Conservation (phyloP, 2,888 invertebrate species). For the Macroteleia sp. region DNA sequence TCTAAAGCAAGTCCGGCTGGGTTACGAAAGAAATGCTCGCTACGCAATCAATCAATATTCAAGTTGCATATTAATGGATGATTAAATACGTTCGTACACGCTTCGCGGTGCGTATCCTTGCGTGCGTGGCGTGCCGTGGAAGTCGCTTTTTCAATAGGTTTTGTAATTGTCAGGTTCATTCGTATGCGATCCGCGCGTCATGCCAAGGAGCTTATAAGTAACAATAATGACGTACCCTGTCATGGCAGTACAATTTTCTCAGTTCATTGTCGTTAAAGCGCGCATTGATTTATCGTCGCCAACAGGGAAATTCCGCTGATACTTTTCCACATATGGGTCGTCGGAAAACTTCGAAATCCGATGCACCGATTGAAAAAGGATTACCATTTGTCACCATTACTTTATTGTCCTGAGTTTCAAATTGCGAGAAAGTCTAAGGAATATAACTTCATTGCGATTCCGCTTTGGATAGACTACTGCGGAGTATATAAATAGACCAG, state of each 20-base stretch:
- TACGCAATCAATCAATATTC: constrained; percentile 75
- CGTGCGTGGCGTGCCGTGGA: constrained; percentile 72
- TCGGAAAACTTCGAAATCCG: constrained; percentile 56
- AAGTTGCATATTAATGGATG: constrained; percentile 76
- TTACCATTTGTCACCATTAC: constrained; percentile 49
- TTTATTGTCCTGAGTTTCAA: constrained; percentile 52
- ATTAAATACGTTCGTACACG: constrained; percentile 71
- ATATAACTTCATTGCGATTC: constrained; percentile 45
- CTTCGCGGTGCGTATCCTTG: constrained; percentile 67
- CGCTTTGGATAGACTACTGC: neutral
- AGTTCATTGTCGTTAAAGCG: constrained; percentile 73
- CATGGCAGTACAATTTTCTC: constrained; percentile 78
- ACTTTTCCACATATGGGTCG: constrained; percentile 51
- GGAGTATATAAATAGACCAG: constrained; percentile 46
- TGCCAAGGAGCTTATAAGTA: constrained; percentile 77
- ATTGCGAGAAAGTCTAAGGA: constrained; percentile 48
- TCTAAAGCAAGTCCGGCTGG: neutral
- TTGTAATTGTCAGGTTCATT: constrained; percentile 75
- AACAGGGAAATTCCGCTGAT: constrained; percentile 71
- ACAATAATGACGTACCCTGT: constrained; percentile 80
- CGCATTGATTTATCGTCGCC: constrained; percentile 72
- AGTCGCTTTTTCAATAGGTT: constrained; percentile 73
- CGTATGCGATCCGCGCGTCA: constrained; percentile 73
- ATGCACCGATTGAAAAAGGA: constrained; percentile 30
- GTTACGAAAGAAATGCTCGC: constrained; percentile 71